Evolutionary conservation across 92 coral and sea anemone genomes (phyloP).

Genomic region (Montipora capitata): DNA sequence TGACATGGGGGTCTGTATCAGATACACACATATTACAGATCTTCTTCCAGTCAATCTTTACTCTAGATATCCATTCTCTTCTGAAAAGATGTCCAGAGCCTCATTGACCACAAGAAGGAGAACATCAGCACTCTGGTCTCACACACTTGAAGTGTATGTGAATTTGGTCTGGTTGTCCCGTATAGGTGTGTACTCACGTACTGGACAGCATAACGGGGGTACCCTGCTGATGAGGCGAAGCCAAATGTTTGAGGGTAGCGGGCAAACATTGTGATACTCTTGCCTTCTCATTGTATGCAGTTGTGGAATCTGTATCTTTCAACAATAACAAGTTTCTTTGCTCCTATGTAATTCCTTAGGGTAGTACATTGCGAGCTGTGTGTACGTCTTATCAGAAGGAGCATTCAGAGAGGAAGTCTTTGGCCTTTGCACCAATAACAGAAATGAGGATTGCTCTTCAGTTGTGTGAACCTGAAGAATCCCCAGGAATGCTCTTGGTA

Average conservation of each 20-base stretch:
- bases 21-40: conserved; percentile 39
- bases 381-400: conserved; percentile 23
- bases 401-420: conserved; percentile 45
- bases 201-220: conserved; percentile 44
- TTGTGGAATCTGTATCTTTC: conserved; percentile 60
- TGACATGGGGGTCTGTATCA: conserved; percentile 16
- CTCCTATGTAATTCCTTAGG: conserved; percentile 47
- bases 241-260: conserved; percentile 15
- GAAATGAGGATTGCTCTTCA: not conserved
- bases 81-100: conserved; percentile 60
- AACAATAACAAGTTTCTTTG: conserved; percentile 58
- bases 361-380: conserved; percentile 44
- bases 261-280: conserved; percentile 47
- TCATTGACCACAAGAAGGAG: not conserved
- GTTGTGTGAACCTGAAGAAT: conserved; percentile 40
- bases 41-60: conserved; percentile 68
- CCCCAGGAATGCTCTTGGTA: conserved; percentile 58
- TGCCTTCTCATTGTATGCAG: conserved; percentile 38
- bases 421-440: conserved; percentile 56
- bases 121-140: conserved; percentile 51
- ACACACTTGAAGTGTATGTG: conserved; percentile 48
- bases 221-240: too few species aligned
- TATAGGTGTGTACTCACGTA: conserved; percentile 13
- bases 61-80: conserved; percentile 61
- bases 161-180: conserved; percentile 46